Conservation (phyloP, 2,797 vertebrate species). For the Oreonectes daqikongensis region DNA sequence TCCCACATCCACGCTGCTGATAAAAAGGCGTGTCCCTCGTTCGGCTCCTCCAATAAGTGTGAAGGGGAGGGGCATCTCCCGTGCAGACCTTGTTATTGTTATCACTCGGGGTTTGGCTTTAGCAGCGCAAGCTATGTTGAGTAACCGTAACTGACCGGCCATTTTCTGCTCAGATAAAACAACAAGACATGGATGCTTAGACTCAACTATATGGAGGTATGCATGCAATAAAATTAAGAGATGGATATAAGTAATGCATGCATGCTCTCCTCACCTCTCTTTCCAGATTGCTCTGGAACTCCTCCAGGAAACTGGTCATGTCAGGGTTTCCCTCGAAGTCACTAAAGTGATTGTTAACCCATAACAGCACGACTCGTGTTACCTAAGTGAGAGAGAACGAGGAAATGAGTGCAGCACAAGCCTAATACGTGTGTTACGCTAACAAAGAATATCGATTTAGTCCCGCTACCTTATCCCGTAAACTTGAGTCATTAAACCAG, state of each 20-base stretch:
- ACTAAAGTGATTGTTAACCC: conserved; percentile 92
- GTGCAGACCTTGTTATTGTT: conserved; percentile 90
- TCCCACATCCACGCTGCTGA: conserved; percentile 90
- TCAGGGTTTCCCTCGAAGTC: conserved; percentile 88
- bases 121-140: conserved; percentile 98
- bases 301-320: conserved; percentile 87
- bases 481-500: conserved; percentile 99
- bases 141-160: conserved; percentile 94
- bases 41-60: conserved; percentile 93
- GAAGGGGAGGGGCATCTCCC: conserved; percentile 93
- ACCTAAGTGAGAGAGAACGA: conserved; percentile 69
- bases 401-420: not conserved
- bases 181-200: not conserved
- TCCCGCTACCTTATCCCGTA: conserved; percentile 95
- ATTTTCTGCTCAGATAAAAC: conserved; percentile 84
- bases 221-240: not conserved
- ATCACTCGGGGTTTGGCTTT: conserved; percentile 95
- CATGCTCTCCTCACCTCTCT: conserved; percentile 77
- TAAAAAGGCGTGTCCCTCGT: conserved; percentile 94
- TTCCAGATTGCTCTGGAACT: conserved; percentile 88
- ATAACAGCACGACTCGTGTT: conserved; percentile 87
- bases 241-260: not conserved
- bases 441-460: not conserved
- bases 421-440: not conserved
- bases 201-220: not conserved